phyloP scores from a whole-genome alignment of 2,113 vertebrate genomes.

The Rhinolophus ferrumequinum region DNA sequence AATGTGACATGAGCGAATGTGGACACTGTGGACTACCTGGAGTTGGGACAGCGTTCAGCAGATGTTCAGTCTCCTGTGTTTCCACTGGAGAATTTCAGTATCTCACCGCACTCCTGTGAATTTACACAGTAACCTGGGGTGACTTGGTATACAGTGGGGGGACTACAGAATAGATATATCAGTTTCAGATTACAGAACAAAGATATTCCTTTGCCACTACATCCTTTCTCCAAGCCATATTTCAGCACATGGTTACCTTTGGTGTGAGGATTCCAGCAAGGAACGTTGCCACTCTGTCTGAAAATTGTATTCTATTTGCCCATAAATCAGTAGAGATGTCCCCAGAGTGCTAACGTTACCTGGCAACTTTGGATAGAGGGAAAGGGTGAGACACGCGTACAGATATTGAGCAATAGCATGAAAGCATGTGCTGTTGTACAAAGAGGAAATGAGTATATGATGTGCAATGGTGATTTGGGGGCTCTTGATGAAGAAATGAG shows the following conservation, averaged over 20 bases:
- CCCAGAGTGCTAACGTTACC: neutral
- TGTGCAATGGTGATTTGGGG: neutral
- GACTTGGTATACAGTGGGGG: neutral
- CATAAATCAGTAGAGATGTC: neutral
- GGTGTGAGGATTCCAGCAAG: conserved; percentile 1
- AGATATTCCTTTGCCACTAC: neutral
- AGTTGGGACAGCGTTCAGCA: neutral
- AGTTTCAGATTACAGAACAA: neutral
- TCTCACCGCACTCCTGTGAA: neutral
- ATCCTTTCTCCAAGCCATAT: neutral
- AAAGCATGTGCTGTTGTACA: neutral
- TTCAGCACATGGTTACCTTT: neutral
- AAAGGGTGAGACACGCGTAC: neutral
- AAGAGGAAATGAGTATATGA: neutral
- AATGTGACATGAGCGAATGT: neutral
- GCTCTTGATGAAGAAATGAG: conserved; percentile 17
- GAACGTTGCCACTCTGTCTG: neutral
- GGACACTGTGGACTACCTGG: neutral
- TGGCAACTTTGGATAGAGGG: neutral
- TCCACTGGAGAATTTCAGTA: neutral
- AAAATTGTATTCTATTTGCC: neutral
- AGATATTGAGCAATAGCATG: neutral
- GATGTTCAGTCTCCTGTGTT: neutral
- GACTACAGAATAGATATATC: neutral
- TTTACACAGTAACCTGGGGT: neutral